Evolutionary conservation across 2,797 vertebrate species (phyloP), one percentile per base, ranked within the genome.

Genomic region (Sebastes cheni): DNA sequence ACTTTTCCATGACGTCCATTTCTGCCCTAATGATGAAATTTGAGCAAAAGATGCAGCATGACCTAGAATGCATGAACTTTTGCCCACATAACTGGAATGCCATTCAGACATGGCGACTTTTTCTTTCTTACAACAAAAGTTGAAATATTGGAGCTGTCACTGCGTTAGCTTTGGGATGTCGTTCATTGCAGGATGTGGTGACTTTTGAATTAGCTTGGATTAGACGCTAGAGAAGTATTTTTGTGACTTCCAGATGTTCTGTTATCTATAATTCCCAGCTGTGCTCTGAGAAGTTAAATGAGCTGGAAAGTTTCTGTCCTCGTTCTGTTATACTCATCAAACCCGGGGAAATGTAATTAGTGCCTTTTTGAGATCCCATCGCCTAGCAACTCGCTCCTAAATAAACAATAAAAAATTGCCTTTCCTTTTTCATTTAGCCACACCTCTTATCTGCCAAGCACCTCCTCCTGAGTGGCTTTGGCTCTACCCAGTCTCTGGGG

Each of bases 211-310:
- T 82, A 88, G 86, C 90, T 86, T 93, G 91, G 83, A 91, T 91
- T 89, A 92, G 70, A 93, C 69, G 82, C 91, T 82, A 42, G 80
- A 93, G 87, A 91, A 89, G 90, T 92, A 89, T 93, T 92, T 92
- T 93, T 94, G 91, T 91, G 87, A 92, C 92, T 93, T 92, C 93
- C 93, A 94, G 93, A 95, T 94, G 93, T 94, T 93, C 81, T 83
- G 90, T 94, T 95, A 94, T 95, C 95, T 94, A 80, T 92, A 92
- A 92, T 91, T 94, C 93, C 93, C 93, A 93, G 91, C 89, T 94
- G 94, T 91, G 92, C 91, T 93, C 90, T 79, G 80, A 93, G 89
- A 93, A 80, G 82, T 94, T 91, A 92, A 94, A 94, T 93, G 90
- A 91, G 90, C 91, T 93, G 93, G 91, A 94, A 94, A 90, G 81